Base-by-base conservation (phyloP, 2,888 invertebrate species). In the Pegoplata infirma region DNA sequence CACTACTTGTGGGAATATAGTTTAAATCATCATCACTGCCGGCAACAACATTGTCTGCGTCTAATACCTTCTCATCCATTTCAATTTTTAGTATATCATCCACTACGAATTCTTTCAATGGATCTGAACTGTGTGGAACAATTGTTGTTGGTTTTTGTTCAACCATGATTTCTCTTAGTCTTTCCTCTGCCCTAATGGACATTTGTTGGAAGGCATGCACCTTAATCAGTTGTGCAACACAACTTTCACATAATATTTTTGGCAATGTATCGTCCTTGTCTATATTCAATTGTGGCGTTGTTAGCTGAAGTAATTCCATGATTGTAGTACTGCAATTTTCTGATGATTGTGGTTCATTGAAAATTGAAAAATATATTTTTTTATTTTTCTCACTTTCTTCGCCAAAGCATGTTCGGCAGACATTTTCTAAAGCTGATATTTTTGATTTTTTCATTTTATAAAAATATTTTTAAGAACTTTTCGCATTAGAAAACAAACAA, bases 231-330 rank as follows among this genome's bases (percentile, higher is more conserved):
- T 89, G 87, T 66, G 89, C 89, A 1, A 90, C 89, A 84, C 93
- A 94, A 12, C 89, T 87, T 78, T 88, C 83, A 83, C 93, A 94
- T 56, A 93, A 88, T 67, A 90, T 90, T 83, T 92, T 91, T 0
- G 93, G 93, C 66, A 93, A 85, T 40, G 91, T 91, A 88, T 93
- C 93, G 46, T 90, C 90, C 14, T 87, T 79, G 14, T 87, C 86
- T 64, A 90, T 86, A 88, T 88, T 80, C n/a, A 90, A 17, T 53
- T 79, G 82, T 58, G 86, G 83, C 25, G 86, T 82, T 76, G 86
- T 88, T 59, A 63, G 82, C 80, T 86, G 84, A 63, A 90, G 83
- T 87, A 90, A 88, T 78, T 84, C 85, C 85, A 86, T 61, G 86
- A 74, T 76, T 40, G 75, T 68, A 12, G 68, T 28, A 36, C 61